These are phyloP conservation scores for Addax nasomaculatus DNA, from an alignment of 2,113 vertebrate species.

Conservation along the genomic window DNA sequence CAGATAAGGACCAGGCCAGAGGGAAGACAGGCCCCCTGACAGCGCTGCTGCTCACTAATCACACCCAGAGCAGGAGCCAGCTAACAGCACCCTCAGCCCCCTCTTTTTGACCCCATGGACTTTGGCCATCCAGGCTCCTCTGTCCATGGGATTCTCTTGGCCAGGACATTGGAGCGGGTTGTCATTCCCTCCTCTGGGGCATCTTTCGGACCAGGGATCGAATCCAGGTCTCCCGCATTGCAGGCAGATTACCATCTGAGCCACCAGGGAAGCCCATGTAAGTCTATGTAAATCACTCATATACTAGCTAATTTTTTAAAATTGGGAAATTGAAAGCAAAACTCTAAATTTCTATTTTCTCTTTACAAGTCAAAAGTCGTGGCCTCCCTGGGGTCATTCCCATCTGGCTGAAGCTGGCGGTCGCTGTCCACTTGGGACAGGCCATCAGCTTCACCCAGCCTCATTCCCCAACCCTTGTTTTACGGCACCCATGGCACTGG, in stretches of 20 bases:
- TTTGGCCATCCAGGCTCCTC: not conserved
- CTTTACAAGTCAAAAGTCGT: not conserved
- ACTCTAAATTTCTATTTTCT: not conserved
- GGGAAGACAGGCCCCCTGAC: not conserved
- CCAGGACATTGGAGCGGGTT: not conserved
- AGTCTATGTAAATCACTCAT: not conserved
- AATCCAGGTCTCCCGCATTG: not conserved
- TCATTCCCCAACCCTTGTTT: not conserved
- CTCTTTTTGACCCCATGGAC: not conserved
- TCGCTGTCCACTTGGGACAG: no score
- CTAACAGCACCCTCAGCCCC: not conserved
- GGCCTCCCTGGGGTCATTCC: not conserved
- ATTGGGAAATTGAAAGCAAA: not conserved
- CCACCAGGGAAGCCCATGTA: not conserved
- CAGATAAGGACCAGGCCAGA: not conserved
- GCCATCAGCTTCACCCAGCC: not conserved
- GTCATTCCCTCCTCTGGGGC: not conserved
- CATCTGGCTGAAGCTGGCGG: not conserved
- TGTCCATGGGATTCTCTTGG: not conserved
- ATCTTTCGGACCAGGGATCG: not conserved
- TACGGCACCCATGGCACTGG: not conserved
- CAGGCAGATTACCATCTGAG: not conserved
- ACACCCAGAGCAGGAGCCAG: not conserved
- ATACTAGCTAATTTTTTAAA: not conserved
- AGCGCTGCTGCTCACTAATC: not conserved